phyloP scores from a whole-genome alignment of 2,888 invertebrate species.

The Rhagium mordax region DNA sequence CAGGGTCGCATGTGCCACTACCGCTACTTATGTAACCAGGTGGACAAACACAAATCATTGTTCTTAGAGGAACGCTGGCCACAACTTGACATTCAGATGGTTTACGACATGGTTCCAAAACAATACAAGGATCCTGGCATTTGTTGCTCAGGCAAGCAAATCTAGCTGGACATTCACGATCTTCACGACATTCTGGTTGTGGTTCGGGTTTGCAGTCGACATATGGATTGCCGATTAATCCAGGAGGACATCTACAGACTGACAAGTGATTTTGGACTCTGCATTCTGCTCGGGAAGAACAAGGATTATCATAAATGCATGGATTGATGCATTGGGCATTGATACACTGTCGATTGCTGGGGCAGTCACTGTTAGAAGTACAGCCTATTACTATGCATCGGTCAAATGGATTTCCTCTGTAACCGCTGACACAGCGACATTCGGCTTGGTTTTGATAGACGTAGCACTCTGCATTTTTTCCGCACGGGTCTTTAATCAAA shows the following conservation, averaged over 20 bases:
- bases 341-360: conserved; percentile 86
- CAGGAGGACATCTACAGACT: conserved; percentile 87
- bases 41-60: conserved; percentile 92
- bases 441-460: conserved; percentile 81
- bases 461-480: conserved; percentile 87
- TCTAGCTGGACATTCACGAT: conserved; percentile 86
- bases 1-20: conserved; percentile 84
- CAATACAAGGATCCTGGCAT: conserved; percentile 88
- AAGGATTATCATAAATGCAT: conserved; percentile 83
- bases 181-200: conserved; percentile 84
- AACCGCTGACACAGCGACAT: conserved; percentile 87
- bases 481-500: conserved; percentile 84
- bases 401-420: conserved; percentile 83
- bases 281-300: conserved; percentile 86
- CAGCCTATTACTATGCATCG: conserved; percentile 87
- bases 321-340: conserved; percentile 90
- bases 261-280: conserved; percentile 86
- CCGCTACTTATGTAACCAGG: conserved; percentile 90
- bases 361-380: conserved; percentile 89
- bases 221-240: conserved; percentile 86
- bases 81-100: conserved; percentile 88
- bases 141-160: conserved; percentile 86
- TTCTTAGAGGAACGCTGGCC: conserved; percentile 86
- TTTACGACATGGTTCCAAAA: conserved; percentile 83
- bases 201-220: conserved; percentile 83